phyloP scores from a whole-genome alignment of 1,140 invertebrate species.

The Hycleus phaleratus region DNA sequence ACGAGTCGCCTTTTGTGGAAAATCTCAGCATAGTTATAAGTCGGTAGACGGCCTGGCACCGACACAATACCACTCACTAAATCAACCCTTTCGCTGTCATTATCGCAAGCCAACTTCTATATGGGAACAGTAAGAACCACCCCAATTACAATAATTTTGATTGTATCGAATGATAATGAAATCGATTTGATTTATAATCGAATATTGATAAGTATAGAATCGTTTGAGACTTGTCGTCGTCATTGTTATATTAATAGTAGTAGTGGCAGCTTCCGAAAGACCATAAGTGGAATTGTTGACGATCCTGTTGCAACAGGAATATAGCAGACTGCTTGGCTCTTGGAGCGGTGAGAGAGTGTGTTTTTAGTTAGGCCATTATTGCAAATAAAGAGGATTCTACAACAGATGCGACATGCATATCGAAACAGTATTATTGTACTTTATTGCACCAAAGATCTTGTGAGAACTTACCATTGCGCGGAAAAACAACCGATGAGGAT shows the following conservation, averaged over 20 bases:
- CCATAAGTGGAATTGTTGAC: constrained; percentile 27
- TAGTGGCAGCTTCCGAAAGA: constrained; percentile 21
- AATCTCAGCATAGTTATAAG: constrained; percentile 9
- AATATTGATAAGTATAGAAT: background rate
- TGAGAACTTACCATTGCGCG: constrained; percentile 31
- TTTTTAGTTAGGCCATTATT: constrained; percentile 28
- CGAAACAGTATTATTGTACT: constrained; percentile 24
- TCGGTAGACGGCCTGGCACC: constrained; percentile 28
- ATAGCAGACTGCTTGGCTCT: constrained; percentile 35
- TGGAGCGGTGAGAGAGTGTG: constrained; percentile 30
- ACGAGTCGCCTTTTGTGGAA: constrained; percentile 23
- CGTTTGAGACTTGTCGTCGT: constrained; percentile 21
- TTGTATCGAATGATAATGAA: no score
- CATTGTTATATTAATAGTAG: background rate
- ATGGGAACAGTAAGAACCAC: no score
- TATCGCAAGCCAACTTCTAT: background rate
- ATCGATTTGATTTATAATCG: no score
- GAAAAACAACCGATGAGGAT: constrained; percentile 7
- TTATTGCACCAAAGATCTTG: constrained; percentile 32
- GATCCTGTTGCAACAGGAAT: background rate
- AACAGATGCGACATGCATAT: constrained; percentile 35
- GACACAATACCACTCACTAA: constrained; percentile 27
- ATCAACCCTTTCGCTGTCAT: constrained; percentile 23
- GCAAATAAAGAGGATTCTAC: constrained; percentile 36
- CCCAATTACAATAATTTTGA: no score